These are phyloP conservation scores for Microtus ochrogaster DNA, from an alignment of 2,113 vertebrate genomes.

Conservation along the genomic window DNA sequence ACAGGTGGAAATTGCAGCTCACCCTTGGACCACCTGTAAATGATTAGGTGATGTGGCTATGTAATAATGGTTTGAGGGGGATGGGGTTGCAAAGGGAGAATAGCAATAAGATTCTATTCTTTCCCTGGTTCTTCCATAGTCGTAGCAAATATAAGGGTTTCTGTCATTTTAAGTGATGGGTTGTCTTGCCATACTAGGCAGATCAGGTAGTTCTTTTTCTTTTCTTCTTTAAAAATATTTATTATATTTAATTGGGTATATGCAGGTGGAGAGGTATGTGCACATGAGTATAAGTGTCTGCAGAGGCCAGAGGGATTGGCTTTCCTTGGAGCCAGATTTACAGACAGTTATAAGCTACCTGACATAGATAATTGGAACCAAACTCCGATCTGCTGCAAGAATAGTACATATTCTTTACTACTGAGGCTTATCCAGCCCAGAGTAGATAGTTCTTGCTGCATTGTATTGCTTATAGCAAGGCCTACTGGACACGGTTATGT, in stretches of 20 bases:
- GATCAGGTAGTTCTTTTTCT: neutral
- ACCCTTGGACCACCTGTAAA: constrained; percentile 47
- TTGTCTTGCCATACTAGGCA: neutral
- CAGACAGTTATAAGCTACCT: neutral
- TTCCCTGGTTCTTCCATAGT: constrained; percentile 1
- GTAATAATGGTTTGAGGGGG: neutral
- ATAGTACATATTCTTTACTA: neutral
- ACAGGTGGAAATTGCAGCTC: constrained; percentile 24
- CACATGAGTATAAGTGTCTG: neutral
- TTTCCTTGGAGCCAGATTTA: neutral
- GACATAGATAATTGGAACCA: neutral
- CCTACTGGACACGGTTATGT: neutral
- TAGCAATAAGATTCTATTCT: constrained; percentile 28
- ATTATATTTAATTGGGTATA: neutral
- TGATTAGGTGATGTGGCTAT: neutral
- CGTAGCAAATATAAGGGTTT: neutral
- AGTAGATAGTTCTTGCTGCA: constrained; percentile 11
- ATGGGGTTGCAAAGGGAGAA: neutral
- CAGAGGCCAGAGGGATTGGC: neutral
- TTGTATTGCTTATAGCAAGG: neutral
- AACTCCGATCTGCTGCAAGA: neutral
- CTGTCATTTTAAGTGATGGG: neutral
- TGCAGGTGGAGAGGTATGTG: neutral
- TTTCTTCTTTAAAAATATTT: neutral
- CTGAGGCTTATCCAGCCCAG: neutral